phyloP scores from a whole-genome alignment of 2,888 invertebrate genomes.

The Gerris lacustris region DNA sequence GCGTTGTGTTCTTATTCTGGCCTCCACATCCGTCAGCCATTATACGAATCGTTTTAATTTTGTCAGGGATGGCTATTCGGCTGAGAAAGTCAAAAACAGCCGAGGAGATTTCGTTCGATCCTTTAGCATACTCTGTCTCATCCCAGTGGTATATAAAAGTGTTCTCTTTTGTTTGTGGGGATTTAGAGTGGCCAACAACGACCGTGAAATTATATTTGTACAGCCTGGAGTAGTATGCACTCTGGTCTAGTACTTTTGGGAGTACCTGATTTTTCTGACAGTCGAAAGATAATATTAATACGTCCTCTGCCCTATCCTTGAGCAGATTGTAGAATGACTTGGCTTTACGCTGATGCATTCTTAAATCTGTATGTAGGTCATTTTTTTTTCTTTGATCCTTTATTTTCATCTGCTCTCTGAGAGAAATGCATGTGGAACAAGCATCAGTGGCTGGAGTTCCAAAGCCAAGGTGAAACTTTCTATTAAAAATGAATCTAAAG shows the following conservation, averaged over 20 bases:
- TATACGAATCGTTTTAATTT: slow-evolving; percentile 14
- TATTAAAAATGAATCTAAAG: slow-evolving; percentile 18
- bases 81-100: slow-evolving; percentile 29
- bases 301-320: too few relatives aligned
- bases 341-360: too few relatives aligned
- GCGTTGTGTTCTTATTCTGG: slow-evolving; percentile 19
- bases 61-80: slow-evolving; percentile 15
- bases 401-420: slow-evolving; percentile 15
- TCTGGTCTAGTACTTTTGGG: too few relatives aligned
- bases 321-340: too few relatives aligned
- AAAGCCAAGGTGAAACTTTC: slow-evolving; percentile 20
- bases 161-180: slow-evolving; percentile 27
- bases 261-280: too few relatives aligned
- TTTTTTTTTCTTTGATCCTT: too few relatives aligned
- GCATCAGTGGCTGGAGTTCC: slow-evolving; percentile 19
- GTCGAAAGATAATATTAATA: too few relatives aligned
- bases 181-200: slow-evolving; percentile 32
- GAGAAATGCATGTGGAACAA: slow-evolving; percentile 18
- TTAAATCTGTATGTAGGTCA: too few relatives aligned
- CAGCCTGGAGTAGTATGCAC: too few relatives aligned
- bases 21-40: slow-evolving; percentile 21
- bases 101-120: slow-evolving; percentile 33
- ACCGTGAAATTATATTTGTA: slow-evolving; percentile 33
- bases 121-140: slow-evolving; percentile 32
- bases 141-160: slow-evolving; percentile 31